phyloP scores from a whole-genome alignment of 53 echinoderm and acorn worm species.

The Actinopyga echinites region DNA sequence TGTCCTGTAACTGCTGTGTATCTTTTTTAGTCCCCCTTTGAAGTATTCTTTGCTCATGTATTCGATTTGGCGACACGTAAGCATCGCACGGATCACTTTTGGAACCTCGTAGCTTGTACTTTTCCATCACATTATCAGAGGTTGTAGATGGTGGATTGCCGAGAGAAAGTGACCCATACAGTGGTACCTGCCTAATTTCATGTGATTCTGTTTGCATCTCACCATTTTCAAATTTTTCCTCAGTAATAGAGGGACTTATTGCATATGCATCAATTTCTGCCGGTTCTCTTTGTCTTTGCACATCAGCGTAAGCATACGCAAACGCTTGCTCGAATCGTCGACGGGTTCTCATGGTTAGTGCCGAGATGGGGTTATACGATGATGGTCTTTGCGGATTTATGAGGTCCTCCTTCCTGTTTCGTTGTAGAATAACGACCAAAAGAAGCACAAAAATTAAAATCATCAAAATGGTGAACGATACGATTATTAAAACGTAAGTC shows the following conservation, averaged over 20 bases:
- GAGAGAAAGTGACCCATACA: background rate
- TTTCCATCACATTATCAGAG: background rate
- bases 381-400: background rate
- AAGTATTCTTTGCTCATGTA: background rate
- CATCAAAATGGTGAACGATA: slow-evolving; percentile 17
- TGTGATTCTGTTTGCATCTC: background rate
- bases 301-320: slow-evolving; percentile 29
- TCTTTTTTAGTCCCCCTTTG: background rate
- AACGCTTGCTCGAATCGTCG: background rate
- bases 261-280: slow-evolving; percentile 35
- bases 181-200: background rate
- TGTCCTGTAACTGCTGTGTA: background rate
- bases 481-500: slow-evolving; percentile 15
- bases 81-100: background rate
- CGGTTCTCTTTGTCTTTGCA: background rate
- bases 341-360: background rate
- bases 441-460: slow-evolving; percentile 26
- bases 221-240: background rate
- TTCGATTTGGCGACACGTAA: slow-evolving; percentile 27
- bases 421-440: slow-evolving; percentile 20
- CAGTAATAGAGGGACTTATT: background rate
- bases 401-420: background rate
- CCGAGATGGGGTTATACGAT: slow-evolving; percentile 8
- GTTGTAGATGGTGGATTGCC: background rate
- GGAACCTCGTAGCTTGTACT: too few relatives aligned